Evolutionary conservation across 2,888 invertebrate species (phyloP).

Genomic region (Tuta absoluta): DNA sequence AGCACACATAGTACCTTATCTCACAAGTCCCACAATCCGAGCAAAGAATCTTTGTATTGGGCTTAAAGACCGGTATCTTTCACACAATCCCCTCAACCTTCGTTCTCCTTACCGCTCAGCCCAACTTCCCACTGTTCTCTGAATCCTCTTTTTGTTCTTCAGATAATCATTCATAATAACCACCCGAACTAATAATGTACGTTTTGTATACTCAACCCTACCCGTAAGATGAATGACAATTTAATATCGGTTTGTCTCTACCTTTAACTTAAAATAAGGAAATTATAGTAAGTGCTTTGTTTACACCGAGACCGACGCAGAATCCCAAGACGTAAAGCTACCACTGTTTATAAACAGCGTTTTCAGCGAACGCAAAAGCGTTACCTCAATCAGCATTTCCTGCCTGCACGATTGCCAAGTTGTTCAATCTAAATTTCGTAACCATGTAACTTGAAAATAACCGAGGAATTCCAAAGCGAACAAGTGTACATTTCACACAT

Average conservation of each 20-base stretch:
- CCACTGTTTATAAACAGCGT: not conserved
- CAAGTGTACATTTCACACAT: constrained; percentile 29
- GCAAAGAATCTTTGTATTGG: constrained; percentile 37
- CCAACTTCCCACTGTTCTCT: constrained; percentile 23
- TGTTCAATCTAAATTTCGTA: constrained; percentile 18
- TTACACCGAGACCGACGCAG: not conserved
- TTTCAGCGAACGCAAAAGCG: constrained; percentile 8
- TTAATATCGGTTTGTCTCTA: constrained; percentile 10
- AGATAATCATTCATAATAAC: constrained; percentile 35
- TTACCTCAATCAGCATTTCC: constrained; percentile 11
- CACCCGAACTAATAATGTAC: constrained; percentile 24
- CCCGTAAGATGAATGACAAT: constrained; percentile 3
- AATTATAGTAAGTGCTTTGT: constrained; percentile 5
- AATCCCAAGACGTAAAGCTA: not conserved
- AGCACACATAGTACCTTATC: constrained; percentile 18
- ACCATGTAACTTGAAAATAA: constrained; percentile 34
- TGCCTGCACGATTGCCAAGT: not conserved
- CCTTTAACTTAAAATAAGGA: constrained; percentile 12
- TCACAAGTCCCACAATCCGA: constrained; percentile 32
- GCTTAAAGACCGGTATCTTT: constrained; percentile 44
- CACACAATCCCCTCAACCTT: constrained; percentile 42
- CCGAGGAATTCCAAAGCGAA: constrained; percentile 34
- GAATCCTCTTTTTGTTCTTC: constrained; percentile 25
- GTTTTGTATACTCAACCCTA: constrained; percentile 12
- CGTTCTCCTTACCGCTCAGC: too few species aligned